Conservation (phyloP, 2,888 invertebrate species). For the Tetranychus truncatus region DNA sequence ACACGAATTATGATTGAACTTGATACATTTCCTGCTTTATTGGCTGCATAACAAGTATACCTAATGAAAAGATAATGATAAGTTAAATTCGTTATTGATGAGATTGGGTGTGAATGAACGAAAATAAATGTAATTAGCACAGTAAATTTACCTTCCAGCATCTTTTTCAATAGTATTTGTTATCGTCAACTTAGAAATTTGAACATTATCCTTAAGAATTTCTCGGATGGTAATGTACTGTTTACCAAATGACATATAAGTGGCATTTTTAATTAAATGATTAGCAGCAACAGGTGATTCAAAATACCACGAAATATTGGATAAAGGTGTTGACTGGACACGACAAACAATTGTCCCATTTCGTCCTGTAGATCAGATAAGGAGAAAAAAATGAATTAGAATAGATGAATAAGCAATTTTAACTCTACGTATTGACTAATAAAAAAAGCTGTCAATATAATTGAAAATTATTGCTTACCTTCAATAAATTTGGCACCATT, state of each 20-base stretch:
- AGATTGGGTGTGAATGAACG: background rate
- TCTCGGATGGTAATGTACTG: constrained; percentile 28
- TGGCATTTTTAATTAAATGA: constrained; percentile 21
- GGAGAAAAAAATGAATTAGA: background rate
- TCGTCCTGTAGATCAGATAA: constrained; percentile 21
- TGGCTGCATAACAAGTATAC: constrained; percentile 24
- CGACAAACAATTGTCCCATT: constrained; percentile 27
- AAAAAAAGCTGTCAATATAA: no score
- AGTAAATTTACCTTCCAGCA: constrained; percentile 24
- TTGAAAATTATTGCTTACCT: constrained; percentile 12
- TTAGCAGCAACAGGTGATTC: constrained; percentile 24
- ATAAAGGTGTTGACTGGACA: constrained; percentile 25
- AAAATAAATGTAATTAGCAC: no score
- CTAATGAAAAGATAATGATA: constrained; percentile 9
- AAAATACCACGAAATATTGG: constrained; percentile 26
- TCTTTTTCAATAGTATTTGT: constrained; percentile 28
- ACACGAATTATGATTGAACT: constrained; percentile 24
- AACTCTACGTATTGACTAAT: no score
- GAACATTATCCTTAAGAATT: constrained; percentile 4
- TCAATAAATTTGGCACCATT: constrained; percentile 38
- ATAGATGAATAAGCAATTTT: background rate
- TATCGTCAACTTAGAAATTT: constrained; percentile 23
- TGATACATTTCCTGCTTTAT: constrained; percentile 27
- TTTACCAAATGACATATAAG: constrained; percentile 27
- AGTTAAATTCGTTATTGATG: background rate